These are phyloP conservation scores for Dinoponera quadriceps DNA, from an alignment of 1,140 invertebrate species.

Conservation along the genomic window DNA sequence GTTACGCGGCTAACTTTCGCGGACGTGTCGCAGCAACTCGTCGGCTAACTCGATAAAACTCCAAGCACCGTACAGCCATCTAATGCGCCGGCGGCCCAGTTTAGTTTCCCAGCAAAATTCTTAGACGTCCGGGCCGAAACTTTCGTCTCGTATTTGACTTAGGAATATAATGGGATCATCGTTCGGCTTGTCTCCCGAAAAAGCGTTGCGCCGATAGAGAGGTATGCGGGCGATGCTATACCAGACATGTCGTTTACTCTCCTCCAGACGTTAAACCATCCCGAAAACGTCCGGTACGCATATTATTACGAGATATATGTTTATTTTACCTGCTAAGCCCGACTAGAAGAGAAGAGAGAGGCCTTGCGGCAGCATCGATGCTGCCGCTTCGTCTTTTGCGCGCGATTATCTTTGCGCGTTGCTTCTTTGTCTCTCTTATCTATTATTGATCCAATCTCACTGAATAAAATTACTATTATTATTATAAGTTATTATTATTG, in stretches of 20 bases:
- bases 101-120: conserved; percentile 55
- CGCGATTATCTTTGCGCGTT: too few species aligned
- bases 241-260: background rate
- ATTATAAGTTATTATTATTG: too few species aligned
- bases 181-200: background rate
- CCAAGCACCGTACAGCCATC: conserved; percentile 39
- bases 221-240: background rate
- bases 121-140: conserved; percentile 21
- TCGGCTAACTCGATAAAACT: conserved; percentile 67
- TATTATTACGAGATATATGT: too few species aligned
- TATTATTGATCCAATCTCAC: too few species aligned
- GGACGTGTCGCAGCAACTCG: conserved; percentile 63
- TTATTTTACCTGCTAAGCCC: too few species aligned
- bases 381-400: too few species aligned
- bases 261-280: background rate
- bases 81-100: conserved; percentile 44
- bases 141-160: conserved; percentile 47
- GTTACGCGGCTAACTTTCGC: conserved; percentile 55
- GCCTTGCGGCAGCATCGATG: too few species aligned
- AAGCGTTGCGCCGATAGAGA: conserved; percentile 8
- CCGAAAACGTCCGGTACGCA: too few species aligned
- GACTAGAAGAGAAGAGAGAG: too few species aligned
- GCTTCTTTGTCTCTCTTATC: too few species aligned
- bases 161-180: background rate
- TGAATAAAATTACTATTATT: too few species aligned